Base-by-base conservation (phyloP, 2,888 invertebrate genomes). In the Halocaridina rubra region DNA sequence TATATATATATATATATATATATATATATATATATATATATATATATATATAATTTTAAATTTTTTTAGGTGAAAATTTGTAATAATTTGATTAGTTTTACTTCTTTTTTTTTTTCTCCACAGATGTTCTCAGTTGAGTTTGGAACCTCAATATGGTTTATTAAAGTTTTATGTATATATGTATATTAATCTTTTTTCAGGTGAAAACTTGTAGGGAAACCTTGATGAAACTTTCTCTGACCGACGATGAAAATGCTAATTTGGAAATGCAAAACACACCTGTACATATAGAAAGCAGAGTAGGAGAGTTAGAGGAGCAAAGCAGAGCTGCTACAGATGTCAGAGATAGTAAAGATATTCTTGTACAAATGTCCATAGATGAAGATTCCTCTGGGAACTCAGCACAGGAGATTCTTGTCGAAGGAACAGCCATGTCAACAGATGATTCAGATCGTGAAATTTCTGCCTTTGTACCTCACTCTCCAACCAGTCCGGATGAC, bases 161-260 rank as follows among this genome's bases (percentile, higher is more conserved):
- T n/a, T n/a, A n/a, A n/a, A n/a, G n/a, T n/a, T n/a, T n/a, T n/a
- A n/a, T n/a, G n/a, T n/a, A n/a, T n/a, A n/a, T n/a, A n/a, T n/a
- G n/a, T 22, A 13, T 59, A 24, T 33, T 81, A 33, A 32, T 61
- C 32, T 24, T 16, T 46, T 33, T 19, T 13, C 76, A 86, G 86
- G 86, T 86, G 82, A 82, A 86, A 57, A 84, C 84, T 3, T 80
- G 79, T 27, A 57, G 81, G 39, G 86, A 84, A 71, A 86, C 86
- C 22, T 84, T 86, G 46, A 81, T 84, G 74, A 86, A 82, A 30
- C 77, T 86, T 57, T 82, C 86, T 75, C 84, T 86, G 75, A 84
- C 78, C 84, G 86, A 86, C 69, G 80, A 57, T 0, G 82, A 86
- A 59, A 86, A 86, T 64, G 86, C 86, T 5, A 86, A 86, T 69